Evolutionary conservation across 2,888 invertebrate species (phyloP), one percentile per base, ranked within the genome.

Genomic region (Catocala fraxini): DNA sequence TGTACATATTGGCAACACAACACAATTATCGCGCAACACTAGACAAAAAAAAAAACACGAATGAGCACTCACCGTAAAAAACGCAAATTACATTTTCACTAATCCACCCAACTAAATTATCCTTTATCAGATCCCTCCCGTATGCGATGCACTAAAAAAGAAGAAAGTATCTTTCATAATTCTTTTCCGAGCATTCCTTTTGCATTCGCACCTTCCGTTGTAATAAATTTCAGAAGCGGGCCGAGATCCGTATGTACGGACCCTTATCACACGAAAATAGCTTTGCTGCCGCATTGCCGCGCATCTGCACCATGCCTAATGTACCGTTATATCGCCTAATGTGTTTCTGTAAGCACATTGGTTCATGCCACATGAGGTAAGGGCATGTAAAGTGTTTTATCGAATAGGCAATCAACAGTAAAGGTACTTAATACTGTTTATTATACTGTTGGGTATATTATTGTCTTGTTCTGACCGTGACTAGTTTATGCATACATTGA

Each of bases 251-350:
- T 70, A 66, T 73, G 70, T 75, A 69, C 56, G 57, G 74, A 81
- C 83, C 80, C 81, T 79, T 82, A 83, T 83, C 83, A 82, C 75
- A 67, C 60, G 71, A 69, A 79, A 81, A 77, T 76, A 63, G 78
- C 73, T 74, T 67, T 62, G 56, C 59, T 68, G 66, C 63, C 56
- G 70, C 58, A 60, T 63, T 73, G 70, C 71, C 64, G 75, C 73
- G 75, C 84, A 83, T 83, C 83, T 84, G 83, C 82, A 83, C 75
- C 77, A 67, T 58, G 74, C 78, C 71, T 83, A 80, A 84, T 83
- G 83, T 83, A 80, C 64, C 84, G 79, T 76, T 71, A 70, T 71
- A 77, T 68, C 73, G 69, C 53, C 56, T 78, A 81, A 82, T 82
- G 80, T 79, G 75, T 80, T 82, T 81, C 75, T 71, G 73, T 77